Conservation (phyloP, 37 sponge, comb jelly and placozoan species). For the Halisarca cf. caerulea region DNA sequence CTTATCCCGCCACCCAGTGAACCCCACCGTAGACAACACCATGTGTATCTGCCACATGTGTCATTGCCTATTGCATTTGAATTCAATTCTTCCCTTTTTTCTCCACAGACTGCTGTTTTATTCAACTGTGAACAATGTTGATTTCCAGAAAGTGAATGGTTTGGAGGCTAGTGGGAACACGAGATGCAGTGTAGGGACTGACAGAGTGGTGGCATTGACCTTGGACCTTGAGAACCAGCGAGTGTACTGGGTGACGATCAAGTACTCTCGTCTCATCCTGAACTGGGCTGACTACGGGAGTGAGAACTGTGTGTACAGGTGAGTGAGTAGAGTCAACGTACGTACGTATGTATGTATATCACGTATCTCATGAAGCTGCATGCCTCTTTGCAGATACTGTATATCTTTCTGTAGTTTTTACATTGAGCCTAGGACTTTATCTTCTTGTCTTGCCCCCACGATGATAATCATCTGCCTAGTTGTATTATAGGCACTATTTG, state of each 20-base stretch:
- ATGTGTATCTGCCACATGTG: too few species aligned
- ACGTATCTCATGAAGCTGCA: too few species aligned
- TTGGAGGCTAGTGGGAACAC: neutral
- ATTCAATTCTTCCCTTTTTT: too few species aligned
- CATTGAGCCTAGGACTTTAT: too few species aligned
- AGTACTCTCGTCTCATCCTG: neutral
- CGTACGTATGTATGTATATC: neutral
- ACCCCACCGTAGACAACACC: too few species aligned
- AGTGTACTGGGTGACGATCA: neutral
- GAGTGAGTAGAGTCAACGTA: neutral
- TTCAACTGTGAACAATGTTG: neutral
- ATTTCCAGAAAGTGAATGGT: neutral
- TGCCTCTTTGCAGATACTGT: too few species aligned
- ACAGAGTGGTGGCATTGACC: neutral
- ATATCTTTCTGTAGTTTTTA: too few species aligned
- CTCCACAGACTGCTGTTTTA: constrained; percentile 1
- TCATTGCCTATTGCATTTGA: too few species aligned
- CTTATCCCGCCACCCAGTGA: too few species aligned
- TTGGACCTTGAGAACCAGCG: neutral
- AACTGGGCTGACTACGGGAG: constrained; percentile 14
- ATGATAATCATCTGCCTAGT: too few species aligned
- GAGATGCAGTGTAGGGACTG: neutral
- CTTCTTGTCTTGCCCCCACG: too few species aligned
- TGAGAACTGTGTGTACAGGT: constrained; percentile 11
- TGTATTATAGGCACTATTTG: too few species aligned